phyloP scores from a whole-genome alignment of 2,113 vertebrate species.

The Phyllopteryx taeniolatus region DNA sequence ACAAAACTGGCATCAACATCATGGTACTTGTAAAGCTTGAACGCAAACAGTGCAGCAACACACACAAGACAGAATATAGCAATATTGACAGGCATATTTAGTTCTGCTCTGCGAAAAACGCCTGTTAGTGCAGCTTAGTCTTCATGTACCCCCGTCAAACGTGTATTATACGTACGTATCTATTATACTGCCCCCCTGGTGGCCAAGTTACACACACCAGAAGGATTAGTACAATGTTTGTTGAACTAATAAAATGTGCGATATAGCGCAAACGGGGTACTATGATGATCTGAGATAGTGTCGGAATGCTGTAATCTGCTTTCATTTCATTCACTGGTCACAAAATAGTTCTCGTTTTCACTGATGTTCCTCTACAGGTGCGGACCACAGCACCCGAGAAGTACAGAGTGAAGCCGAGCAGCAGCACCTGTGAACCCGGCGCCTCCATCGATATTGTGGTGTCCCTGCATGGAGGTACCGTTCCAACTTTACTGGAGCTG shows the following conservation, averaged over 20 bases:
- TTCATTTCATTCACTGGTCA: background rate
- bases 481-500: background rate
- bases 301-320: background rate
- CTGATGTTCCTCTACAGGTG: conserved; percentile 72
- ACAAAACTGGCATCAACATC: no score
- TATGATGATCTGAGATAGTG: no score
- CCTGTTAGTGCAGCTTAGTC: no score
- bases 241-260: background rate
- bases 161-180: background rate
- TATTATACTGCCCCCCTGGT: background rate
- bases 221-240: background rate
- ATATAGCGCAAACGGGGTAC: no score
- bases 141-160: no score
- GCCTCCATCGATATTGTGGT: conserved; percentile 87
- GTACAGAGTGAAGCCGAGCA: conserved; percentile 96
- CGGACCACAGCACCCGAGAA: conserved; percentile 97
- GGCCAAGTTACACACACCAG: background rate
- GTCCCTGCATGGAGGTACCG: conserved; percentile 89
- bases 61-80: no score
- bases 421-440: conserved; percentile 90
- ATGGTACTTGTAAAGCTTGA: no score
- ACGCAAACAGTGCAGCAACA: no score
- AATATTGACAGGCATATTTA: no score
- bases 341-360: background rate
- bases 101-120: no score